phyloP scores from a whole-genome alignment of 2,888 invertebrate species.

The Rhagophthalmus giganteus region DNA sequence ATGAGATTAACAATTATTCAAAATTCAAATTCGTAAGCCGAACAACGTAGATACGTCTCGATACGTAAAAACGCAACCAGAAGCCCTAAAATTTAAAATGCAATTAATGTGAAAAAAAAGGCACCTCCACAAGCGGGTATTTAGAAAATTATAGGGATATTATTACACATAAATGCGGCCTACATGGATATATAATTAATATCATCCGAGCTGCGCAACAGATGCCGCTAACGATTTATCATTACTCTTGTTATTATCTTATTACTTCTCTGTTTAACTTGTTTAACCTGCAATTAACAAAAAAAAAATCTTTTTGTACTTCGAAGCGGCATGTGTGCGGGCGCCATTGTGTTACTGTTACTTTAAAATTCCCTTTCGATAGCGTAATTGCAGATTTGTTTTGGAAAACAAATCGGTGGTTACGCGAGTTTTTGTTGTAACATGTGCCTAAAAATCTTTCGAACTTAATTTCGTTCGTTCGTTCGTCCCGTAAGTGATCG shows the following conservation, averaged over 20 bases:
- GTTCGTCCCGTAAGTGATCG: too few species aligned
- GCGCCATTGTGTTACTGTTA: constrained; percentile 10
- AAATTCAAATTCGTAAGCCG: constrained; percentile 4
- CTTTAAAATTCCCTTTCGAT: too few species aligned
- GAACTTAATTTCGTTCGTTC: background rate
- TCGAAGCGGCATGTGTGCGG: constrained; percentile 30
- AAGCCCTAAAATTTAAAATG: constrained; percentile 6
- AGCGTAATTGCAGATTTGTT: constrained; percentile 15
- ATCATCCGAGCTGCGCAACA: constrained; percentile 43
- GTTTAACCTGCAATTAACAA: constrained; percentile 39
- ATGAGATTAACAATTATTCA: constrained; percentile 12
- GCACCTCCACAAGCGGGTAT: constrained; percentile 39
- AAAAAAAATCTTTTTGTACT: constrained; percentile 32
- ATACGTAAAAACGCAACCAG: constrained; percentile 2
- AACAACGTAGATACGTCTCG: constrained; percentile 7
- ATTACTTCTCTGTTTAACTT: constrained; percentile 36
- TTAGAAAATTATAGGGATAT: constrained; percentile 48
- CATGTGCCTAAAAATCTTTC: constrained; percentile 12
- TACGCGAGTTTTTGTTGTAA: constrained; percentile 16
- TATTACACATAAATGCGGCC: constrained; percentile 48
- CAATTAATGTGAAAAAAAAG: constrained; percentile 26
- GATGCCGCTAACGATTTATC: constrained; percentile 44
- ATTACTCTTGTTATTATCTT: constrained; percentile 38
- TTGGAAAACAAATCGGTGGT: constrained; percentile 10
- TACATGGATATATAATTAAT: constrained; percentile 46